Evolutionary conservation across 2,888 invertebrate genomes (phyloP).

Genomic region (Diloba caeruleocephala): DNA sequence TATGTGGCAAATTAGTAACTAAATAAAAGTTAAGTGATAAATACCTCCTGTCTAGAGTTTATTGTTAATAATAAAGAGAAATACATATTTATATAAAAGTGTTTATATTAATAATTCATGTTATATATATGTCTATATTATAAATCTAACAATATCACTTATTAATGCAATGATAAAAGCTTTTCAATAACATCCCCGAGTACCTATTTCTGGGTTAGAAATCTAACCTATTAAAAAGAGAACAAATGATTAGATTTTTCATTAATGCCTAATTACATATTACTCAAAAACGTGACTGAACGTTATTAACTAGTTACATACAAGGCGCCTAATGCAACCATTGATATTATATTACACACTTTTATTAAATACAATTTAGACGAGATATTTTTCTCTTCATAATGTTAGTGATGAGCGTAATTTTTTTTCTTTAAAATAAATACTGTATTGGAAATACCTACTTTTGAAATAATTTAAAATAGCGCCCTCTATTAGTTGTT

Average conservation of each 20-base stretch:
- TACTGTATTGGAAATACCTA: too few relatives aligned
- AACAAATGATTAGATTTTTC: too few relatives aligned
- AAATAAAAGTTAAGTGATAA: conserved; percentile 73
- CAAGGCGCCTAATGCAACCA: too few relatives aligned
- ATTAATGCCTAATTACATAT: too few relatives aligned
- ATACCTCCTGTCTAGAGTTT: conserved; percentile 86
- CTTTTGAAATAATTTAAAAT: not conserved
- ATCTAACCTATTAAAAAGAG: too few relatives aligned
- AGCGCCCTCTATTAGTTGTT: conserved; percentile 22
- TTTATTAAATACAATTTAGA: too few relatives aligned
- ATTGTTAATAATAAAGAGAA: conserved; percentile 87
- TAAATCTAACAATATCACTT: conserved; percentile 45
- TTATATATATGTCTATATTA: conserved; percentile 35
- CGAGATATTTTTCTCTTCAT: too few relatives aligned
- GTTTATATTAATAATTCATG: conserved; percentile 55
- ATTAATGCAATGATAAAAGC: conserved; percentile 37
- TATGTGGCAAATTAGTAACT: conserved; percentile 69
- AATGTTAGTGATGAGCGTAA: too few relatives aligned
- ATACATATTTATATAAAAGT: conserved; percentile 79
- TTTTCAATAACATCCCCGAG: conserved; percentile 41
- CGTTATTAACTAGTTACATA: too few relatives aligned
- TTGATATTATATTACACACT: too few relatives aligned
- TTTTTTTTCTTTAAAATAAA: too few relatives aligned
- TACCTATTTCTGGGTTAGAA: not conserved
- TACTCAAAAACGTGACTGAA: too few relatives aligned